Conservation (phyloP, 2,888 invertebrate species). For the Arctia plantaginis region DNA sequence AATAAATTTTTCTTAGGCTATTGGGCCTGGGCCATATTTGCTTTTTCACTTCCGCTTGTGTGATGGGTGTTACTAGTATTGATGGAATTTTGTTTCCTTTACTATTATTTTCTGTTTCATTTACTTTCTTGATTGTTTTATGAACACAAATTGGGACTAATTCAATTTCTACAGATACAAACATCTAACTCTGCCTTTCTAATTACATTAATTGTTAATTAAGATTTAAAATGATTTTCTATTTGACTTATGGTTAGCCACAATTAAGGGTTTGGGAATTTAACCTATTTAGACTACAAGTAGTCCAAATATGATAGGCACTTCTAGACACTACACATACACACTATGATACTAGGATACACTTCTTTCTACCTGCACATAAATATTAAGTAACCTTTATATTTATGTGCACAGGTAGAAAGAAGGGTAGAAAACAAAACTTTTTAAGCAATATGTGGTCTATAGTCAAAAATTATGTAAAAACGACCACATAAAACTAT, state of each 20-base stretch:
- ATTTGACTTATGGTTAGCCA: not conserved
- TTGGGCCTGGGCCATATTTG: constrained; percentile 73
- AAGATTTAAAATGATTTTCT: not conserved
- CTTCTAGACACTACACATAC: too few species aligned
- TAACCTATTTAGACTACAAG: too few species aligned
- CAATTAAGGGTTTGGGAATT: not conserved
- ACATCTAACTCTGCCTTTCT: too few species aligned
- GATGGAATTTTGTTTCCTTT: constrained; percentile 6
- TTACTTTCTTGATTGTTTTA: not conserved
- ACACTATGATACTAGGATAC: too few species aligned
- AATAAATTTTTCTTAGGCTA: constrained; percentile 83
- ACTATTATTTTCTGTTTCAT: not conserved
- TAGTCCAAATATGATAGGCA: too few species aligned
- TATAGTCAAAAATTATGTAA: too few species aligned
- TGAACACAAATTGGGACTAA: not conserved
- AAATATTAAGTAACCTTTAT: too few species aligned
- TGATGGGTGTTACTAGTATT: constrained; percentile 54
- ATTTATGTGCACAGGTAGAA: too few species aligned
- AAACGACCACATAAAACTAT: too few species aligned
- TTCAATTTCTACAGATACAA: not conserved
- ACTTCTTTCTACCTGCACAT: too few species aligned
- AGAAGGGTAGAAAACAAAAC: too few species aligned
- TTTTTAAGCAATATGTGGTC: too few species aligned
- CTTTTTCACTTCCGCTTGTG: constrained; percentile 63
- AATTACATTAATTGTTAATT: not conserved